These are phyloP conservation scores for Dioctria rufipes DNA, from an alignment of 2,888 invertebrate species.

Conservation along the genomic window DNA sequence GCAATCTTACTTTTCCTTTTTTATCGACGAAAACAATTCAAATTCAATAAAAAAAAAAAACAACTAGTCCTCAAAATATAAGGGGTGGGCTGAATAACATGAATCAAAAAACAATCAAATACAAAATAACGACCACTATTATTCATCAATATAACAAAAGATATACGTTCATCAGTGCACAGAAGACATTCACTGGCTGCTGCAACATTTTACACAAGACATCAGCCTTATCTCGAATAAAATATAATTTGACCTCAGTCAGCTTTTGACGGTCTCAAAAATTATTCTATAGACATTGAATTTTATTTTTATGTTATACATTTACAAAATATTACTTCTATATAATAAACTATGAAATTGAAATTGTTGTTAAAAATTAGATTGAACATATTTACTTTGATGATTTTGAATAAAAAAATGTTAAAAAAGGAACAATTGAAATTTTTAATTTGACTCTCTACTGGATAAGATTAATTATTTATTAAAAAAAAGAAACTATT, in stretches of 20 bases:
- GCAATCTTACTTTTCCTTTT: too few species aligned
- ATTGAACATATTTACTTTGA: slow-evolving; percentile 41
- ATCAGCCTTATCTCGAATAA: slow-evolving; percentile 41
- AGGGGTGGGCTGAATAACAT: slow-evolving; percentile 60
- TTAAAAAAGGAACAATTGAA: slow-evolving; percentile 8
- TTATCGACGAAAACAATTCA: too few species aligned
- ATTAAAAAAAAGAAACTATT: slow-evolving; percentile 16
- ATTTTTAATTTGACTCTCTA: slow-evolving; percentile 24
- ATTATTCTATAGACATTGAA: slow-evolving; percentile 49
- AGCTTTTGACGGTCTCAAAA: slow-evolving; percentile 16
- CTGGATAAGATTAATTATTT: slow-evolving; percentile 1
- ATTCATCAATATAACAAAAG: slow-evolving; percentile 51
- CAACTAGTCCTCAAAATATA: too few species aligned
- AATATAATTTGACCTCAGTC: slow-evolving; percentile 41
- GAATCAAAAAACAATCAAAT: slow-evolving; percentile 70
- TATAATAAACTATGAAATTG: slow-evolving; percentile 43
- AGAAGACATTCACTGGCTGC: slow-evolving; percentile 45
- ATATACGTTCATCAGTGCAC: slow-evolving; percentile 49
- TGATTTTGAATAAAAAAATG: slow-evolving; percentile 30
- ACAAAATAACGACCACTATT: slow-evolving; percentile 51
- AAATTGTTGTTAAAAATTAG: slow-evolving; percentile 34
- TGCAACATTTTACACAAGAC: slow-evolving; percentile 23
- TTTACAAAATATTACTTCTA: slow-evolving; percentile 51
- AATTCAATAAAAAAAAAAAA: too few species aligned
- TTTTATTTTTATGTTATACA: slow-evolving; percentile 50